Evolutionary conservation across 2,797 vertebrate species (phyloP).

Genomic region (Babyrousa celebensis): DNA sequence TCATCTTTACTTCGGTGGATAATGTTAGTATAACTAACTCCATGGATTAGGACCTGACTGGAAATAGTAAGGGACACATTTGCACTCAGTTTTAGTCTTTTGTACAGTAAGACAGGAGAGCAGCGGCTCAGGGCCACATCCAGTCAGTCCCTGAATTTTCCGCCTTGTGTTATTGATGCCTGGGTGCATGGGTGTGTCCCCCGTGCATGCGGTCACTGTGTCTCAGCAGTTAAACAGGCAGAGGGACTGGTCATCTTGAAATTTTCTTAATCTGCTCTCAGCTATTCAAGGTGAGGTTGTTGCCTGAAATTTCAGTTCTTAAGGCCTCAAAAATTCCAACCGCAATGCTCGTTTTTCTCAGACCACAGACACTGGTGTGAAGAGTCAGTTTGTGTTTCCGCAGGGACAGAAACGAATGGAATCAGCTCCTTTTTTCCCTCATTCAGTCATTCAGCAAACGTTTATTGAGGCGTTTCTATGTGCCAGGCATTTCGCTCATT

Average conservation of each 20-base stretch:
- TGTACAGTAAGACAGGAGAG: neutral
- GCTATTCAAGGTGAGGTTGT: neutral
- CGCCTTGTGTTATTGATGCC: neutral
- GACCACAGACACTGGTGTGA: neutral
- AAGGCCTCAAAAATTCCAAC: neutral
- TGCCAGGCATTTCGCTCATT: neutral
- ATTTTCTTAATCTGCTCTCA: neutral
- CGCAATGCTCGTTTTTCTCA: neutral
- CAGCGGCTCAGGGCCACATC: neutral
- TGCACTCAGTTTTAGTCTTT: neutral
- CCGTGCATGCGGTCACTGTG: neutral
- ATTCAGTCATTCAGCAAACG: neutral
- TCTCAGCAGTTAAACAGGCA: neutral
- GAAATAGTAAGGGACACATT: neutral
- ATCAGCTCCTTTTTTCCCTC: neutral
- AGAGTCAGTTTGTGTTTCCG: neutral
- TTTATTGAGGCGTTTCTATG: neutral
- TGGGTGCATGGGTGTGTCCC: rapidly evolving
- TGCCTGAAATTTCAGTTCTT: neutral
- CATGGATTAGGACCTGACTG: neutral
- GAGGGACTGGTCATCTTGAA: neutral
- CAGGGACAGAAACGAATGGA: neutral
- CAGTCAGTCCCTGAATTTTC: neutral
- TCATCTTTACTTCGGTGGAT: neutral
- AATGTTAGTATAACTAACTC: neutral